A percentile compares a stretch with the other conserved stretches of the same genome.
phyloP scores from a whole-genome alignment of 2,113 vertebrate species.

The Calonectris borealis region DNA sequence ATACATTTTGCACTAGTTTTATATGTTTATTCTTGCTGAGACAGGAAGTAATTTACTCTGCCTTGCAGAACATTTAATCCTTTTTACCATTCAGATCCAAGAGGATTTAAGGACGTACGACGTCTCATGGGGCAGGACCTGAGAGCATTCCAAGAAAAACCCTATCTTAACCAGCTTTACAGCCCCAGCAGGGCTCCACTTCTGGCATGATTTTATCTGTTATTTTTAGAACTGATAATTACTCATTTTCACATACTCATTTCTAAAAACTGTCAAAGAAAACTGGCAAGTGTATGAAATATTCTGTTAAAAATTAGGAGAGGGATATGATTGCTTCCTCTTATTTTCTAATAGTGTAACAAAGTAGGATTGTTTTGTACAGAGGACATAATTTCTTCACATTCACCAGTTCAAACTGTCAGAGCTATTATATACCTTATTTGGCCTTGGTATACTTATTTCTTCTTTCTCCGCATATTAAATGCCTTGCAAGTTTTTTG shows the following conservation, averaged over 20 bases:
- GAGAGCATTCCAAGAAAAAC: neutral
- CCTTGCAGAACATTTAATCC: constrained; percentile 32
- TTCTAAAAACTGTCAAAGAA: neutral
- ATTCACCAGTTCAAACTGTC: neutral
- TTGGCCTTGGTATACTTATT: neutral
- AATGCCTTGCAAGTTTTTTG: neutral
- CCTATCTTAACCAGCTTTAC: neutral
- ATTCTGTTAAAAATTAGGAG: neutral
- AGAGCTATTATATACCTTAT: neutral
- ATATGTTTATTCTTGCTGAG: constrained; percentile 26
- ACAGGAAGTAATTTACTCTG: constrained; percentile 15
- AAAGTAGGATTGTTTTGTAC: neutral
- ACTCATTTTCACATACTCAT: neutral
- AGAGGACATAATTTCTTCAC: neutral
- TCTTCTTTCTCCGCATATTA: neutral
- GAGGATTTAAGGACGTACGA: neutral
- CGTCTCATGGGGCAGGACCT: neutral
- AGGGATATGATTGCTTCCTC: neutral
- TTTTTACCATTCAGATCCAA: constrained; percentile 29
- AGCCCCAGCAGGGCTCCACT: neutral
- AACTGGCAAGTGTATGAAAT: neutral
- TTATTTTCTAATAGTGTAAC: neutral
- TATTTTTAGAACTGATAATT: constrained; percentile 2
- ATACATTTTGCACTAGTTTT: neutral
- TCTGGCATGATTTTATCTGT: neutral